Base-by-base conservation (phyloP, 2,113 vertebrate genomes). In the Cyanoramphus novaezelandiae region DNA sequence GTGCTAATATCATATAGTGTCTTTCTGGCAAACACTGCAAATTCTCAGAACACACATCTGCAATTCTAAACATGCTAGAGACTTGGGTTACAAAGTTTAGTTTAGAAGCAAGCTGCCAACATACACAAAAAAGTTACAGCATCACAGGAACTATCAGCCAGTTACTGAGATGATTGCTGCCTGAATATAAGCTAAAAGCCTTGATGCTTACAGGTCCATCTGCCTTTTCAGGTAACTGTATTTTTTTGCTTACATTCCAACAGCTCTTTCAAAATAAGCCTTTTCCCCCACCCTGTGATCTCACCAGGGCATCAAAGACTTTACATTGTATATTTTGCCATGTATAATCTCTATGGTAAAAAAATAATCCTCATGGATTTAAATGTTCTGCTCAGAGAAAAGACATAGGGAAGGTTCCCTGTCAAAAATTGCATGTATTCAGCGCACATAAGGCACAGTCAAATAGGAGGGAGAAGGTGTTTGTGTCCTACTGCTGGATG, bases 1-100 rank as follows among this genome's bases (percentile, higher is more conserved):
- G 92, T 91, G 92, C 80, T 96, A 97, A 97, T 97, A 96, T 94
- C 95, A 92, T 96, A 86, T 94, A 96, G 94, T 89, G 77, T 95
- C 92, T 95, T 96, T 95, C 90, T 96, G 96, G 90, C 95, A 97
- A 96, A 96, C 86, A 67, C 69, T 86, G 96, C 95, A 96, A 94
- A 93, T 94, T 96, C 83, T 96, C 95, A 87, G 93, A 97, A 93
- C 83, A 53, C 92, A 93, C 95, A 96, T 97, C 95, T 97, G 93
- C 93, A 96, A 95, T 96, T 96, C 90, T 94, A 94, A 97, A 79
- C 72, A 14, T 68, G 83, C 72, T 88, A 62, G 88, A 88, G 92
- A 68, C 83, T 84, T 84, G 86, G 83, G 91, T 84, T 96, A 49
- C 88, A 49, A 91, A 94, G 90, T 88, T 90, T 68, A 49, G 90